Evolutionary conservation across 2,888 invertebrate species (phyloP), one percentile per base, ranked within the genome.

Genomic region (Athalia cordata): DNA sequence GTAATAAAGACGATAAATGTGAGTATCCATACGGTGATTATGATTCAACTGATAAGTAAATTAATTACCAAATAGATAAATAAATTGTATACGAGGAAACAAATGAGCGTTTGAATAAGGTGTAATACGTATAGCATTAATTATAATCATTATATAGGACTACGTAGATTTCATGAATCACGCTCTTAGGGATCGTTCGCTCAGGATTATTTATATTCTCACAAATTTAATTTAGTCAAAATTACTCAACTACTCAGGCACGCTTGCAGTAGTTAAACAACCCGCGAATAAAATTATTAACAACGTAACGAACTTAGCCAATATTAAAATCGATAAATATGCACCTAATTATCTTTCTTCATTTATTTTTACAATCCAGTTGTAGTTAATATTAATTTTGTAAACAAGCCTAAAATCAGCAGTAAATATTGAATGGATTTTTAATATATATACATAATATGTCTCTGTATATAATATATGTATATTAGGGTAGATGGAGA

Each of bases 241-340:
- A 50, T 47, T 78, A 78, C 61, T 70, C 70, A 78, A 78, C 62
- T 78, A 72, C 72, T 78, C 72, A 78, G 78, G 78, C 78, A 78
- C 78, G 78, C 78, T 78, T 70, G 78, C 78, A 72, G 55, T 64
- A 72, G 70, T 78, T 64, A 52, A 78, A 77, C 67, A 67, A 77
- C 57, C 67, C 77, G 9, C 77, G 77, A 77, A 77, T 77, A 57
- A 77, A 77, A 77, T 75, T 52, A 75, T 62, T 52, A 75, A 75
- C 62, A 75, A 75, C 75, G 50, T 75, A 75, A 75, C 75, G 64
- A 75, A 75, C 64, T 62, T 75, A 75, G 62, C 75, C 55, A 64
- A 62, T 75, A 75, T 75, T 64, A 15, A 75, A 29, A 50, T 75
- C n/a, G n/a, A 50, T 62, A 62, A 52, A 75, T 62, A 52, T n/a